Percentiles rank a stretch among this genome's conserved stretches.
These are phyloP conservation scores for Formica selysi DNA, from an alignment of 1,140 invertebrate genomes.

Conservation along the genomic window DNA sequence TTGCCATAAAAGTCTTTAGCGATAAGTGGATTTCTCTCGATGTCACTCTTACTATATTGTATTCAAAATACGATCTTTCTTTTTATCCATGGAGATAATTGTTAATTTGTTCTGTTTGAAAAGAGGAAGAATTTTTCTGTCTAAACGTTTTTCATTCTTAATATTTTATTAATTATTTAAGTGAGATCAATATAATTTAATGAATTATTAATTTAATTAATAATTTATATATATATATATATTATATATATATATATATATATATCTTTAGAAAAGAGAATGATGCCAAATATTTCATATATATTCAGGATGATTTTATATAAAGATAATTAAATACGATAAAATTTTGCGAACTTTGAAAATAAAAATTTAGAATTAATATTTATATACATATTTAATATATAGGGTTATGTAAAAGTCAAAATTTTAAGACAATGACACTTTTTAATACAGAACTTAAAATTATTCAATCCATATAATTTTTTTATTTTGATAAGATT, in stretches of 20 bases:
- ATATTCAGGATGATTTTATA: neutral
- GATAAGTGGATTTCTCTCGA: constrained; percentile 70
- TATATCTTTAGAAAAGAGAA: neutral
- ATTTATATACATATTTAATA: neutral
- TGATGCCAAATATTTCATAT: neutral
- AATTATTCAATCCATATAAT: too few relatives aligned
- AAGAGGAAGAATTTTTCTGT: constrained; percentile 25
- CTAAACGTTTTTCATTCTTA: neutral
- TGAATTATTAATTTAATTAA: neutral
- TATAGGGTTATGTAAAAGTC: neutral
- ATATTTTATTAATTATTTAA: neutral
- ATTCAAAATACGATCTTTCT: constrained; percentile 72
- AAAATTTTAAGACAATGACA: neutral
- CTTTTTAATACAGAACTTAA: too few relatives aligned
- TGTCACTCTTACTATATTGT: constrained; percentile 61
- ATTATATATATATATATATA: neutral
- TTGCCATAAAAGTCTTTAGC: constrained; percentile 66
- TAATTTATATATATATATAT: neutral
- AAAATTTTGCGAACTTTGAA: neutral
- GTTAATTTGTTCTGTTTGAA: constrained; percentile 13
- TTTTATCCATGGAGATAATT: constrained; percentile 28
- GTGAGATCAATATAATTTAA: neutral
- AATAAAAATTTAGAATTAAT: neutral
- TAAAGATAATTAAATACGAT: neutral
- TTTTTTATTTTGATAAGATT: neutral